Evolutionary conservation across 2,113 vertebrate species (phyloP).

Genomic region (Casuarius casuarius): DNA sequence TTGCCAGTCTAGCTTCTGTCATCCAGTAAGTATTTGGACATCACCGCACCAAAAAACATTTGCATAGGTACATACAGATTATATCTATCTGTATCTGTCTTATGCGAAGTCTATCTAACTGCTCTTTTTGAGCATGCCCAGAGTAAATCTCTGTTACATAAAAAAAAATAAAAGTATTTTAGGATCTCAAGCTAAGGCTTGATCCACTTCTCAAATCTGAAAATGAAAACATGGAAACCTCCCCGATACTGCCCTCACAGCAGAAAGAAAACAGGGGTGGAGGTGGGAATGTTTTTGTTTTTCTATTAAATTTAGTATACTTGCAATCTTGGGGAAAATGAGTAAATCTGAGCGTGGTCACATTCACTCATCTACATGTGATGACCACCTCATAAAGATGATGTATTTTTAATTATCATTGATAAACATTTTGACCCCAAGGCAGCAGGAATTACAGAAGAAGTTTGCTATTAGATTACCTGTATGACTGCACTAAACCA

Average conservation of each 20-base stretch:
- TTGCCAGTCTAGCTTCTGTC: not conserved
- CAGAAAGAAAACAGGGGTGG: too few relatives aligned
- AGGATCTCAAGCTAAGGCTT: too few relatives aligned
- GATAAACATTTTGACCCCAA: not conserved
- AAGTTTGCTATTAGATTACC: slow-evolving; percentile 68
- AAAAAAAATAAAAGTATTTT: not conserved
- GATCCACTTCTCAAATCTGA: too few relatives aligned
- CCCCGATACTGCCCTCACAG: not conserved
- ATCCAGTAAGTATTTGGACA: not conserved
- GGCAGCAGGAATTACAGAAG: not conserved
- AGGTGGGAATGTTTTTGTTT: not conserved
- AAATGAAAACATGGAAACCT: not conserved
- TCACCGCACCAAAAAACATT: not conserved
- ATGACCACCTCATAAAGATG: not conserved
- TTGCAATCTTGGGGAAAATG: not conserved
- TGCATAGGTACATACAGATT: not conserved
- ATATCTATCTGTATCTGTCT: not conserved
- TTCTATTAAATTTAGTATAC: not conserved
- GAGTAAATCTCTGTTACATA: not conserved
- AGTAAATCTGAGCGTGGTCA: not conserved
- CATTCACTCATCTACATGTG: accelerated
- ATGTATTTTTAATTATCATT: not conserved
- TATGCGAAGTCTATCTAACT: not conserved
- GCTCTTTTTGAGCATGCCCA: not conserved
- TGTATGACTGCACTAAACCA: slow-evolving; percentile 99